Conservation (phyloP, 92 coral and sea anemone species). For the Parazoanthus darwini region DNA sequence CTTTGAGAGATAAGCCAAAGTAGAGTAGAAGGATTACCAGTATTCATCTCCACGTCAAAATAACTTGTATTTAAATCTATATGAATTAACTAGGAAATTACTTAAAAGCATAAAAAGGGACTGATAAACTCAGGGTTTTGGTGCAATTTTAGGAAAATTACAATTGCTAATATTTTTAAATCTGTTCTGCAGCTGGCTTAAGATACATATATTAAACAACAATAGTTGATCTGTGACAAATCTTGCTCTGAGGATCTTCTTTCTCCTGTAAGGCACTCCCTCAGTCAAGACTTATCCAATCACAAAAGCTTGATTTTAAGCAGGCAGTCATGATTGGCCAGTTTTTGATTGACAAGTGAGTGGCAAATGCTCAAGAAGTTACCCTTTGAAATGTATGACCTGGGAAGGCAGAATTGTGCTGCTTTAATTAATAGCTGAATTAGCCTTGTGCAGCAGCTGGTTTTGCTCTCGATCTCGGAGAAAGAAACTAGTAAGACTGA, state of each 20-base stretch:
- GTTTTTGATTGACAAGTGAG: neutral
- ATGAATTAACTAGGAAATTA: no score
- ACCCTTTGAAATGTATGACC: neutral
- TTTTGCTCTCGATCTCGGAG: neutral
- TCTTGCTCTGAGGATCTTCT: neutral
- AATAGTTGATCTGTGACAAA: neutral
- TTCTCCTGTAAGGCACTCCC: neutral
- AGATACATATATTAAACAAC: neutral
- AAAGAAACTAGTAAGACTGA: neutral
- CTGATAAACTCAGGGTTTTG: no score
- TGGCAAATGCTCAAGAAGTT: neutral
- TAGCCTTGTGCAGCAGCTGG: slow-evolving; percentile 11
- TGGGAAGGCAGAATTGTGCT: neutral
- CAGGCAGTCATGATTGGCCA: slow-evolving; percentile 7
- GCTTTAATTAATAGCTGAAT: neutral
- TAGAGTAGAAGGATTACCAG: no score
- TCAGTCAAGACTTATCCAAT: neutral
- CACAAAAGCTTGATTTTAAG: neutral
- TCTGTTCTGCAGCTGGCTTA: neutral
- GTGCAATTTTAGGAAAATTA: neutral
- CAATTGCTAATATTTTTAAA: no score
- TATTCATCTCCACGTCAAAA: no score
- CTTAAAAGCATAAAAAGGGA: no score
- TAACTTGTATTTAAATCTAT: no score
- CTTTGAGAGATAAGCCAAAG: no score